These are phyloP conservation scores for Alfaro cultratus DNA, from an alignment of 2,797 vertebrate genomes.

Conservation along the genomic window DNA sequence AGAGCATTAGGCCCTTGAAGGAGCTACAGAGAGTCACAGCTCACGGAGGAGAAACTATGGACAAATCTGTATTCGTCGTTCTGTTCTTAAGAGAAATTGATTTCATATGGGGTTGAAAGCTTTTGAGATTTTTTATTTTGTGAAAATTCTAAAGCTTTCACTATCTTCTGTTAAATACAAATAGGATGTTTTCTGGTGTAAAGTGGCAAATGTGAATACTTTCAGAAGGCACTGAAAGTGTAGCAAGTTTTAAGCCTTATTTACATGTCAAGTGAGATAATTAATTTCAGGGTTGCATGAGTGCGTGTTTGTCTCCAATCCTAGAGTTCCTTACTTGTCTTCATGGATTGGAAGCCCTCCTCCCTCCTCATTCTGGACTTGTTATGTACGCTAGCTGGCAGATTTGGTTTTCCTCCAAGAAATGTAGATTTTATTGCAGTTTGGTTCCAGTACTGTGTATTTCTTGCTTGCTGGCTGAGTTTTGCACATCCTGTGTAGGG, in stretches of 20 bases:
- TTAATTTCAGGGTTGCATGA: conserved; percentile 8
- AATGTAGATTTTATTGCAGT: conserved; percentile 58
- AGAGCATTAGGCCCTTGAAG: neutral
- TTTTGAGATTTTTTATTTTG: neutral
- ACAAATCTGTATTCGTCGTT: neutral
- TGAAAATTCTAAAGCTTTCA: neutral
- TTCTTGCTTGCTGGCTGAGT: conserved; percentile 53
- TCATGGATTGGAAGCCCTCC: conserved; percentile 21
- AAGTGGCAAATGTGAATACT: neutral
- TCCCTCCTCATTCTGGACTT: conserved; percentile 23
- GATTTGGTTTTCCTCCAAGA: conserved; percentile 65
- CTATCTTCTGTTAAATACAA: neutral
- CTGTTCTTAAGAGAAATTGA: neutral
- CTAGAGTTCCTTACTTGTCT: conserved; percentile 1
- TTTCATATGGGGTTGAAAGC: neutral
- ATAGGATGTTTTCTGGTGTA: neutral
- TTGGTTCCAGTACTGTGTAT: conserved; percentile 48
- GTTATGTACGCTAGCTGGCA: conserved; percentile 43
- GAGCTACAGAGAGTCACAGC: neutral
- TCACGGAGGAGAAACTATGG: neutral
- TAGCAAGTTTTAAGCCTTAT: neutral
- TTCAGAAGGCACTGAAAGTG: neutral
- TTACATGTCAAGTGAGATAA: neutral
- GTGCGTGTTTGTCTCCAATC: conserved; percentile 3
- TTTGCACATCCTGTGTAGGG: conserved; percentile 30